Percentiles rank a stretch among this genome's conserved stretches.
Conservation (phyloP, 2,113 vertebrate genomes). For the Excalfactoria chinensis region DNA sequence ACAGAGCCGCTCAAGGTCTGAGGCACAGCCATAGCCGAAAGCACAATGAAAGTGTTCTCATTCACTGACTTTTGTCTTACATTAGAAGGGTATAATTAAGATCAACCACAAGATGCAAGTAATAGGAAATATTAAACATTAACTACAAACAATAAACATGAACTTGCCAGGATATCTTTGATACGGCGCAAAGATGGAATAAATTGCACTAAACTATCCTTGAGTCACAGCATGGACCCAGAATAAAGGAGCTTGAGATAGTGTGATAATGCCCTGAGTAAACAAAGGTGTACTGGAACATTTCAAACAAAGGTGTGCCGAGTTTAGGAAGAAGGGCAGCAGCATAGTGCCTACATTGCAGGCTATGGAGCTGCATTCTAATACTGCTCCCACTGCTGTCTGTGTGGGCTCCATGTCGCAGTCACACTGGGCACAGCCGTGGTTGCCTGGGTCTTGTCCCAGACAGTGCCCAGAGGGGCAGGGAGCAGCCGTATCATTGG, state of each 20-base stretch:
- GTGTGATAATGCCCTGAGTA: conserved; percentile 53
- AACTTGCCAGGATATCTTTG: conserved; percentile 53
- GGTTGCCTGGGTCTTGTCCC: not conserved
- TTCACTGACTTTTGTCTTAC: conserved; percentile 40
- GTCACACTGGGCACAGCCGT: too few species aligned
- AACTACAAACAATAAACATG: conserved; percentile 63
- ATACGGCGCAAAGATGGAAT: conserved; percentile 31
- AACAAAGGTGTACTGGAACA: conserved; percentile 48
- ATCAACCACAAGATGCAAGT: conserved; percentile 49
- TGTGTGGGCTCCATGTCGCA: not conserved
- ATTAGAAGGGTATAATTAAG: conserved; percentile 53
- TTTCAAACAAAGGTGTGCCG: conserved; percentile 60
- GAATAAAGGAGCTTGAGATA: conserved; percentile 51
- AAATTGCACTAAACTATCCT: conserved; percentile 54
- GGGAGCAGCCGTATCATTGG: rapidly evolving
- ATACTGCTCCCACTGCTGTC: not conserved
- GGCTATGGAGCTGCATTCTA: not conserved
- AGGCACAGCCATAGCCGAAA: not conserved
- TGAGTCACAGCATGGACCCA: conserved; percentile 20
- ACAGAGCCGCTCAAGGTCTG: not conserved
- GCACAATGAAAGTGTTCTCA: rapidly evolving
- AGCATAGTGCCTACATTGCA: not conserved
- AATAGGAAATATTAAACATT: conserved; percentile 71
- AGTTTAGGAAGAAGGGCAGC: conserved; percentile 40
- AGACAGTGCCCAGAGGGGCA: not conserved